A percentile compares a stretch with the other conserved stretches of the same genome.
Evolutionary conservation across 37 sponge, comb jelly and placozoan genomes (phyloP).

Genomic region (Dysidea cf. avara): DNA sequence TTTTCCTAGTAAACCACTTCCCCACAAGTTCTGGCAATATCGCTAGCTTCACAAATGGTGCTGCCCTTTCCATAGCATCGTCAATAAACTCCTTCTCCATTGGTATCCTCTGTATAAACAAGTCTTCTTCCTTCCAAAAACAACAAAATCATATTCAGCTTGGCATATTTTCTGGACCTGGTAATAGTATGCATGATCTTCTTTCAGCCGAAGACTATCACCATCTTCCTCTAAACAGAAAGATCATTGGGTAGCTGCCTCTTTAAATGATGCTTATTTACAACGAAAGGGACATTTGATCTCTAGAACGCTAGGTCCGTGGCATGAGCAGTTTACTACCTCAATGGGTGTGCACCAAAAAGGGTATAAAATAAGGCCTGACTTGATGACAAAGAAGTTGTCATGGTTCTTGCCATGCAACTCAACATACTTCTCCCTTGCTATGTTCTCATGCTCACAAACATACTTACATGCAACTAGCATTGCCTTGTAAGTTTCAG

Average conservation of each 20-base stretch:
- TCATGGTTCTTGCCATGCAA: slow-evolving; percentile 9
- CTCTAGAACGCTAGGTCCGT: slow-evolving; percentile 33
- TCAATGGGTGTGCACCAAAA: slow-evolving; percentile 38
- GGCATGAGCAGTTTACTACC: slow-evolving; percentile 25
- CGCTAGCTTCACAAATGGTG: too few relatives aligned
- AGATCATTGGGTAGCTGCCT: slow-evolving; percentile 13
- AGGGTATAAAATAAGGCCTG: too few relatives aligned
- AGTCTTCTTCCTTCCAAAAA: slow-evolving; percentile 39
- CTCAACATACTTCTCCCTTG: slow-evolving; percentile 5
- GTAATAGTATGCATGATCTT: too few relatives aligned
- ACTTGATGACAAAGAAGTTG: background rate
- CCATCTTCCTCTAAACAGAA: background rate
- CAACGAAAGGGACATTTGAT: slow-evolving; percentile 41
- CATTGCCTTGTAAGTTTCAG: slow-evolving; percentile 9
- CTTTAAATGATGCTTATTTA: slow-evolving; percentile 2
- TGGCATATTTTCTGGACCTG: slow-evolving; percentile 44
- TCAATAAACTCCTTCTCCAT: slow-evolving; percentile 10
- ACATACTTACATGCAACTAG: slow-evolving; percentile 29
- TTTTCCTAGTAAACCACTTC: slow-evolving; percentile 37
- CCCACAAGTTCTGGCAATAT: slow-evolving; percentile 40
- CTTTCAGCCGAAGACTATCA: slow-evolving; percentile 16
- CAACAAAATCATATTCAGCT: slow-evolving; percentile 34
- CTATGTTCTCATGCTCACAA: slow-evolving; percentile 31
- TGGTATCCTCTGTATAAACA: too few relatives aligned
- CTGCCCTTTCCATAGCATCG: slow-evolving; percentile 6